Percentiles rank a stretch among this genome's conserved stretches.
phyloP scores from a whole-genome alignment of 2,888 invertebrate genomes.

The Nineta flava region DNA sequence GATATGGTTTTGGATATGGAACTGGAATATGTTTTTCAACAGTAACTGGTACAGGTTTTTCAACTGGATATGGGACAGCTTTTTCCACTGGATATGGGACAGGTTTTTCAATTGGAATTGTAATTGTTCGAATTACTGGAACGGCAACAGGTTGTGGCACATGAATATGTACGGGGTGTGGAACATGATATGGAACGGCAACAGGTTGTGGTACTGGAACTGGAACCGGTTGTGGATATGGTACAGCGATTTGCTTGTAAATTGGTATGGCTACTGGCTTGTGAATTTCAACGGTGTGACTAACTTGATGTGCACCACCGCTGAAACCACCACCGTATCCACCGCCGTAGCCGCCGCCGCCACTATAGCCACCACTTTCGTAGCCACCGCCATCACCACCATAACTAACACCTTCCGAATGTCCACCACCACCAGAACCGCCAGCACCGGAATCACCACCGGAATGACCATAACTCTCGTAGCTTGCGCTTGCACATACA shows the following conservation, averaged over 20 bases:
- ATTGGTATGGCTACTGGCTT: conserved; percentile 42
- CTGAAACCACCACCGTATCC: conserved; percentile 15
- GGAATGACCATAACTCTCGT: neutral
- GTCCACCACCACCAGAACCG: conserved; percentile 16
- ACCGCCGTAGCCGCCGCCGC: conserved; percentile 19
- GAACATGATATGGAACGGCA: conserved; percentile 45
- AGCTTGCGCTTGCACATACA: neutral
- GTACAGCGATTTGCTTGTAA: conserved; percentile 32
- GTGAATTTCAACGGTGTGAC: conserved; percentile 50
- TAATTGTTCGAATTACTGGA: conserved; percentile 49
- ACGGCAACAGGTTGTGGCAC: conserved; percentile 52
- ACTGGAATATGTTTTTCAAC: conserved; percentile 52
- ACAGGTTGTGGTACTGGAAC: conserved; percentile 53
- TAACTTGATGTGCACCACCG: conserved; percentile 31
- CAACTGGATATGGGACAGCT: conserved; percentile 44
- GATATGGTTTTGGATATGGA: conserved; percentile 50
- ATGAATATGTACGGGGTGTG: conserved; percentile 51
- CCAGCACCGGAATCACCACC: conserved; percentile 16
- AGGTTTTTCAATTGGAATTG: conserved; percentile 53
- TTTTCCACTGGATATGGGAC: conserved; percentile 56
- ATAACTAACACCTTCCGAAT: conserved; percentile 13
- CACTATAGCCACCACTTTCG: conserved; percentile 11
- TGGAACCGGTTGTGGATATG: conserved; percentile 29
- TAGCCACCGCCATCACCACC: conserved; percentile 10
- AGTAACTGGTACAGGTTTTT: conserved; percentile 51